phyloP scores from a whole-genome alignment of 2,113 vertebrate species.

The Taxidea taxus region DNA sequence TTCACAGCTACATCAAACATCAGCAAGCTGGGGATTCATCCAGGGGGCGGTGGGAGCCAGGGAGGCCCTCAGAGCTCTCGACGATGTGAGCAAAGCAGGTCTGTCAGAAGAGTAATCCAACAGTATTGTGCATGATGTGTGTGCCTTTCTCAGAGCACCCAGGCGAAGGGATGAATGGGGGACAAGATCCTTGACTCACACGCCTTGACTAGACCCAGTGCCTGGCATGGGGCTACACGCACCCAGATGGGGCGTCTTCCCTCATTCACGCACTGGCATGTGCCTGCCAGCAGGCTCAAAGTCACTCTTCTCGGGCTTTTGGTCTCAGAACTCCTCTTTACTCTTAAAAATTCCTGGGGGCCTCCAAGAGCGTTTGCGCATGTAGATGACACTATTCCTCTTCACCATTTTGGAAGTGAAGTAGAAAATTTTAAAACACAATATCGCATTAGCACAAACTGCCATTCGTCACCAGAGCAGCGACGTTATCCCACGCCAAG shows the following conservation, averaged over 20 bases:
- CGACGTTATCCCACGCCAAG: fast-evolving
- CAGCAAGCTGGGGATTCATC: neutral
- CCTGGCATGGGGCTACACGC: fast-evolving
- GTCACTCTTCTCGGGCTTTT: neutral
- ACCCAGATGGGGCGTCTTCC: neutral
- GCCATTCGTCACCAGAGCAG: neutral
- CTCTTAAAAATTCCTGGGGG: neutral
- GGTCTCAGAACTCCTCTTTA: neutral
- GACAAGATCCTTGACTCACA: neutral
- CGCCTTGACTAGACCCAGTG: neutral
- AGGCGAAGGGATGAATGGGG: neutral
- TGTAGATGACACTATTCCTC: neutral
- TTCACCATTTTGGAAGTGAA: neutral
- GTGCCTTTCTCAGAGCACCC: neutral
- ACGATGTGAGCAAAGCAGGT: neutral
- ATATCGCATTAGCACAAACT: neutral
- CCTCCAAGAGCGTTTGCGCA: neutral
- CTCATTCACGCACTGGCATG: fast-evolving
- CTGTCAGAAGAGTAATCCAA: neutral
- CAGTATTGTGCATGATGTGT: fast-evolving
- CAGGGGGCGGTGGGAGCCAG: neutral
- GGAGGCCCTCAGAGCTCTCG: neutral
- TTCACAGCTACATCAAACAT: neutral
- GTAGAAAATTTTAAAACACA: neutral
- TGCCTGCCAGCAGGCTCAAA: neutral